Percentiles rank a stretch among this genome's conserved stretches.
phyloP scores from a whole-genome alignment of 2,797 vertebrate genomes.

The Typhlichthys eigenmanni region DNA sequence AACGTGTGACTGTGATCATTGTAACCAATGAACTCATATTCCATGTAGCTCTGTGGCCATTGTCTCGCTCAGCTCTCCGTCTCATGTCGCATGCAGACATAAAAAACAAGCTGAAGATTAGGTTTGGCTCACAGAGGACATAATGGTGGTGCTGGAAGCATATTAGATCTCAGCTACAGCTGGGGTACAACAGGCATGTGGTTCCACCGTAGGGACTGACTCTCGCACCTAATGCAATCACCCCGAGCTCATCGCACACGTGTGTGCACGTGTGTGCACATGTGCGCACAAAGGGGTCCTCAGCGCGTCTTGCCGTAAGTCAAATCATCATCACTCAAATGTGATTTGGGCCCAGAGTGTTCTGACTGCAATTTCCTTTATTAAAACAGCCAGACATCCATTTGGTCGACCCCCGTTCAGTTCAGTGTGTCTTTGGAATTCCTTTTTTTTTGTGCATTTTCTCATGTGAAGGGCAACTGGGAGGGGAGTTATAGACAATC shows the following conservation, averaged over 20 bases:
- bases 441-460: conserved; percentile 10
- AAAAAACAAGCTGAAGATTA: conserved; percentile 60
- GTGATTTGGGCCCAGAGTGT: conserved; percentile 65
- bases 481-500: conserved; percentile 57
- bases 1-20: background rate
- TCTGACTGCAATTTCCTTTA: conserved; percentile 66
- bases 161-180: conserved; percentile 79
- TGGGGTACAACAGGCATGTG: conserved; percentile 70
- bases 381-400: conserved; percentile 54
- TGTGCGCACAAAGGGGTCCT: conserved; percentile 47
- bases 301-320: conserved; percentile 45
- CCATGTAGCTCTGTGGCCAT: conserved; percentile 15
- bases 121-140: conserved; percentile 71
- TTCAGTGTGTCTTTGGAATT: conserved; percentile 3
- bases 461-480: conserved; percentile 36
- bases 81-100: conserved; percentile 55
- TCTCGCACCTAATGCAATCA: conserved; percentile 77
- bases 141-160: conserved; percentile 65
- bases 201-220: conserved; percentile 69
- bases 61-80: conserved; percentile 41
- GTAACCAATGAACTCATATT: background rate
- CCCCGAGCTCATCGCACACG: conserved; percentile 57
- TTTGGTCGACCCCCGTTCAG: conserved; percentile 32
- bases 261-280: conserved; percentile 10
- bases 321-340: conserved; percentile 71